A percentile compares a stretch with the other conserved stretches of the same genome.
Evolutionary conservation across 2,113 vertebrate genomes (phyloP).

Genomic region (Porphyrio hochstetteri): DNA sequence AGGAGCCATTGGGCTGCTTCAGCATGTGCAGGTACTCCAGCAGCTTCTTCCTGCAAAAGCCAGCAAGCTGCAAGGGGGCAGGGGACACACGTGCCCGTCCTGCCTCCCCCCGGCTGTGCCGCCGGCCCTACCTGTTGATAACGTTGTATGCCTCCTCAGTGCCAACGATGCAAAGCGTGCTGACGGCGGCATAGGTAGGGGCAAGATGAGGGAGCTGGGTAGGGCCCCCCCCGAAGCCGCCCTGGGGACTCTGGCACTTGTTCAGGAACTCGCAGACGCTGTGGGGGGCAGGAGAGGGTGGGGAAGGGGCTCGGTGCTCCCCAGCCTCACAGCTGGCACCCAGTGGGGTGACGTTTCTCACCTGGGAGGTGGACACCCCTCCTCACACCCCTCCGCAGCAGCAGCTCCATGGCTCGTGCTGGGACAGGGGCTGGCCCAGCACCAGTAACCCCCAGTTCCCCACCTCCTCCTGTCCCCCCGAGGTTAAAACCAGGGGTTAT

Average conservation of each 20-base stretch:
- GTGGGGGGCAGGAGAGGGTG: neutral
- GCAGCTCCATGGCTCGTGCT: too few relatives aligned
- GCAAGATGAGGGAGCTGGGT: slow-evolving; percentile 94
- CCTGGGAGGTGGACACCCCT: neutral
- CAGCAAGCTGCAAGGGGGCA: slow-evolving; percentile 41
- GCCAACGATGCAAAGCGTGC: slow-evolving; percentile 93
- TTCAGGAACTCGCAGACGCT: slow-evolving; percentile 93
- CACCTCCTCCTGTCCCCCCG: neutral
- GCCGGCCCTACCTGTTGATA: slow-evolving; percentile 84
- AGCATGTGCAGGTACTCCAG: slow-evolving; percentile 87
- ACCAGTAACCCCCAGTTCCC: neutral
- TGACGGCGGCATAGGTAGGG: slow-evolving; percentile 93
- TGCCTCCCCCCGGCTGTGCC: fast-evolving
- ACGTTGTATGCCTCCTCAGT: slow-evolving; percentile 89
- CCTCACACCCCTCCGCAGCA: neutral
- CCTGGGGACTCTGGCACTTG: slow-evolving; percentile 87
- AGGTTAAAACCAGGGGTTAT: neutral
- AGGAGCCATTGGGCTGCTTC: slow-evolving; percentile 94
- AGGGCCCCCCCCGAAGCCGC: slow-evolving; percentile 92
- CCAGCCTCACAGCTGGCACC: neutral
- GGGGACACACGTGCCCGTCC: too few relatives aligned
- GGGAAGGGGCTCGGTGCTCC: neutral
- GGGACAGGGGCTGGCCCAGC: too few relatives aligned
- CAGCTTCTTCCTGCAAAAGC: slow-evolving; percentile 88
- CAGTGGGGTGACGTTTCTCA: too few relatives aligned